Conservation (phyloP, 2,797 vertebrate genomes). For the Rallus crepitans region DNA sequence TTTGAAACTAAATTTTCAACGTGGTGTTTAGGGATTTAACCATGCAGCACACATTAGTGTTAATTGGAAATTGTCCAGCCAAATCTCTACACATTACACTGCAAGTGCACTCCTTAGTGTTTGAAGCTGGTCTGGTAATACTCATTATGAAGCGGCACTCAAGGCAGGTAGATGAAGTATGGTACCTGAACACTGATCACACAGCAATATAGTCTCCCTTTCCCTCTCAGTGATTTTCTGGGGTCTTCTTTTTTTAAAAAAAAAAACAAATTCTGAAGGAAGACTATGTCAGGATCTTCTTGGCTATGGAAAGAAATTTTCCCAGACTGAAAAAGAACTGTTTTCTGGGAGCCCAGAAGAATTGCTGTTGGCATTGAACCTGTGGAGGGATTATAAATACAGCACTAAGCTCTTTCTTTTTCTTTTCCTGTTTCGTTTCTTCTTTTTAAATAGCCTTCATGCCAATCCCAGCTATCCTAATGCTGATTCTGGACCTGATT, state of each 20-base stretch:
- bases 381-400: neutral
- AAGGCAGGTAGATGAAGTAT: neutral
- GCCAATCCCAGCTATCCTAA: neutral
- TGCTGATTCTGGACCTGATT: neutral
- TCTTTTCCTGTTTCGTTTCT: neutral
- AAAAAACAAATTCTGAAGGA: neutral
- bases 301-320: neutral
- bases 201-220: neutral
- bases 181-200: neutral
- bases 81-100: neutral
- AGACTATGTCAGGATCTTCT: neutral
- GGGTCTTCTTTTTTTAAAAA: neutral
- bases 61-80: conserved; percentile 46
- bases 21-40: conserved; percentile 37
- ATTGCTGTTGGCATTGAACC: neutral
- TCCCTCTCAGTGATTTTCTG: neutral
- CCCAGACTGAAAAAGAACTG: neutral
- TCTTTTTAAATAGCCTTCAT: neutral
- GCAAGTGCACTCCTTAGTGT: conserved; percentile 14
- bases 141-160: conserved; percentile 7
- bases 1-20: conserved; percentile 50
- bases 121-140: conserved; percentile 57
- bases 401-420: neutral
- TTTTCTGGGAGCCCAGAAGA: neutral
- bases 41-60: conserved; percentile 1